phyloP scores from a whole-genome alignment of 1,140 invertebrate species.

The Pseudomyrmex cubaensis region DNA sequence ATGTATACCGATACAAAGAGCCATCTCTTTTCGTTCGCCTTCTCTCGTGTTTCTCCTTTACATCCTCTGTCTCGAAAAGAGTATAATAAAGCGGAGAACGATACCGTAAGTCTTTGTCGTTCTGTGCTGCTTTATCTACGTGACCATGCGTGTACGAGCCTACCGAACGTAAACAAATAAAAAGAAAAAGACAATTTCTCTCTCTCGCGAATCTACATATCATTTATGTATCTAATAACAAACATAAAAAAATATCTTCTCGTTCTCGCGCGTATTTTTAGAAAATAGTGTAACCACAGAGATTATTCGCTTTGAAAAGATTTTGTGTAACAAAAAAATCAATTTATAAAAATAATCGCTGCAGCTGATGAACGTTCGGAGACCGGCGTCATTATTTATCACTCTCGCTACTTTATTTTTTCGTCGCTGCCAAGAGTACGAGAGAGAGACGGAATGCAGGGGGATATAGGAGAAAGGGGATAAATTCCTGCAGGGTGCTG shows the following conservation, averaged over 20 bases:
- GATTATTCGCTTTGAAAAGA: too few relatives aligned
- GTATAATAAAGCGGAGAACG: constrained; percentile 77
- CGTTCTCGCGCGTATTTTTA: too few relatives aligned
- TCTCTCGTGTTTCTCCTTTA: constrained; percentile 75
- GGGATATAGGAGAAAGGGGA: constrained; percentile 2
- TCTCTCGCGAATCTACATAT: not conserved
- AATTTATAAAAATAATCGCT: not conserved
- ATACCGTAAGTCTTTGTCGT: constrained; percentile 78
- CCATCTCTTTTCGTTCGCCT: constrained; percentile 59
- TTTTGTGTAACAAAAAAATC: not conserved
- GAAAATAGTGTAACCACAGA: too few relatives aligned
- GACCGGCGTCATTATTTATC: constrained; percentile 75
- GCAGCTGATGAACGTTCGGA: constrained; percentile 2
- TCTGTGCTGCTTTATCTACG: constrained; percentile 55
- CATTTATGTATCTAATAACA: not conserved
- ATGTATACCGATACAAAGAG: constrained; percentile 76
- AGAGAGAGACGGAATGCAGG: not conserved
- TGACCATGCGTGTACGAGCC: not conserved
- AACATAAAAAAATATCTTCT: too few relatives aligned
- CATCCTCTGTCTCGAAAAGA: constrained; percentile 81
- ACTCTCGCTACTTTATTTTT: constrained; percentile 48
- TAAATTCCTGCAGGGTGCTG: constrained; percentile 54
- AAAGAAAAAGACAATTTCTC: not conserved
- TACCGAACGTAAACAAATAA: not conserved
- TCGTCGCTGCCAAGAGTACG: not conserved